These are phyloP conservation scores for Zosterops pallidus DNA, from an alignment of 2,113 vertebrate genomes.

Conservation along the genomic window DNA sequence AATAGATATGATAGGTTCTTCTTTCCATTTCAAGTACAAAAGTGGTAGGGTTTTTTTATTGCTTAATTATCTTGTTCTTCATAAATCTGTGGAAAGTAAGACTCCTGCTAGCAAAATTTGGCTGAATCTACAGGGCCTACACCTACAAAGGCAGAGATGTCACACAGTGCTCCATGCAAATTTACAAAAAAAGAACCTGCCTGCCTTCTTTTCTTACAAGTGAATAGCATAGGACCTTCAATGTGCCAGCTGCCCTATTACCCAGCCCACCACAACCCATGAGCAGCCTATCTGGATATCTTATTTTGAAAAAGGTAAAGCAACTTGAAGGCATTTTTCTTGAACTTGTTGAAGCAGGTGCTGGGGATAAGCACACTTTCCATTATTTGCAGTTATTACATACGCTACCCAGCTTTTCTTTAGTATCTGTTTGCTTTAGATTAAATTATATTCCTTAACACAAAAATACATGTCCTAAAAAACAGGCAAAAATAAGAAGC, in stretches of 20 bases:
- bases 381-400: neutral
- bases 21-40: constrained; percentile 26
- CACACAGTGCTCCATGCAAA: neutral
- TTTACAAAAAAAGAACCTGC: neutral
- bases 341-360: neutral
- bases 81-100: neutral
- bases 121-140: neutral
- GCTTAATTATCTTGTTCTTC: neutral
- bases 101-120: neutral
- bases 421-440: neutral
- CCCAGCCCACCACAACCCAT: neutral
- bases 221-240: neutral
- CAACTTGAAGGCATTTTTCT: neutral
- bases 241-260: neutral
- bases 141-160: neutral
- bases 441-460: neutral
- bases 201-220: neutral
- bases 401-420: neutral
- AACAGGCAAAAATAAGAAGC: neutral
- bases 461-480: neutral
- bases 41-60: neutral
- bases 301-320: neutral
- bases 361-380: neutral
- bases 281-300: neutral
- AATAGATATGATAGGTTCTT: neutral